phyloP scores from a whole-genome alignment of 2,113 vertebrate species.

The Zosterops lateralis region DNA sequence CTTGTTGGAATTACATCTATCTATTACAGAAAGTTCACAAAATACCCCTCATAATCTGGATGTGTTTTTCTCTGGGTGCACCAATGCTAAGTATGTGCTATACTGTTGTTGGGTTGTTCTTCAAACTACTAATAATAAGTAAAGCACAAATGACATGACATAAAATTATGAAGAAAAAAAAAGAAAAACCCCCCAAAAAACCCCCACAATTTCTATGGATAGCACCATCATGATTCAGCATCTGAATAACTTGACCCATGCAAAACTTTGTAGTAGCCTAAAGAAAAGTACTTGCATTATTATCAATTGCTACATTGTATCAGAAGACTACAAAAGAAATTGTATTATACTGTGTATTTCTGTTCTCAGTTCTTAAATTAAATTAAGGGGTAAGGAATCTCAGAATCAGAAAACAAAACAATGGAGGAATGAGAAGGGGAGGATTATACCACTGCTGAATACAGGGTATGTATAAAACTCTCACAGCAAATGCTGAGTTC shows the following conservation, averaged over 20 bases:
- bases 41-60: background rate
- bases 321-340: background rate
- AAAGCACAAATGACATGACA: background rate
- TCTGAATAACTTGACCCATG: background rate
- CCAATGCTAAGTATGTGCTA: rapidly evolving
- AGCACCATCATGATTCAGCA: background rate
- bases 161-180: background rate
- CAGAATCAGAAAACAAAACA: background rate
- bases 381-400: background rate
- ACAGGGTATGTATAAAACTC: background rate
- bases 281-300: background rate
- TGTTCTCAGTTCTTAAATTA: background rate
- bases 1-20: background rate
- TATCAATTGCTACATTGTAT: background rate
- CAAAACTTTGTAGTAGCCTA: background rate
- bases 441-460: background rate
- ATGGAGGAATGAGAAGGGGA: background rate
- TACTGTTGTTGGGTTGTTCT: background rate
- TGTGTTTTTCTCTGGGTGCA: background rate
- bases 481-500: background rate
- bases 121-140: background rate
- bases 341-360: background rate
- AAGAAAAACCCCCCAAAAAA: background rate
- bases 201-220: rapidly evolving
- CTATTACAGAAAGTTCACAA: background rate